phyloP scores from a whole-genome alignment of 2,888 invertebrate genomes.

The Drosophila lacicola region DNA sequence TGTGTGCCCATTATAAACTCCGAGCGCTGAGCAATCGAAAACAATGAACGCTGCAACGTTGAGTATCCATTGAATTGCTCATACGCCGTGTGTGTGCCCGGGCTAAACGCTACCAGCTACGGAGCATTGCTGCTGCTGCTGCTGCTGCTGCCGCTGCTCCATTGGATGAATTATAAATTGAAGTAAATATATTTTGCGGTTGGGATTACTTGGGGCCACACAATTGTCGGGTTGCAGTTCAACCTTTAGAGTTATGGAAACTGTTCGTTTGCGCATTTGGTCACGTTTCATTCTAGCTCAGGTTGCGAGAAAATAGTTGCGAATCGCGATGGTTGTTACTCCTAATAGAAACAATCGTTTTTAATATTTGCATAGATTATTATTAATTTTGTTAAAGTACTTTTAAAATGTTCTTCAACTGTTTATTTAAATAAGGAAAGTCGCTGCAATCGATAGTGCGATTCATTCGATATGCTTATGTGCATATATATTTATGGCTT shows the following conservation, averaged over 20 bases:
- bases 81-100: constrained; percentile 39
- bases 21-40: constrained; percentile 29
- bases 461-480: background rate
- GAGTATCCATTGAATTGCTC: constrained; percentile 41
- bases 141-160: background rate
- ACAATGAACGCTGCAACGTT: constrained; percentile 40
- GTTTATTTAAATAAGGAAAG: background rate
- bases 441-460: background rate
- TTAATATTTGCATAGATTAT: too few relatives aligned
- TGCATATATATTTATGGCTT: background rate
- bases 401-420: too few relatives aligned
- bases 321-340: background rate
- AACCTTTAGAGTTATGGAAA: constrained; percentile 32
- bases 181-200: constrained; percentile 59
- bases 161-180: constrained; percentile 62
- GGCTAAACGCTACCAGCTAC: constrained; percentile 15
- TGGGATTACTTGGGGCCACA: constrained; percentile 40
- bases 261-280: constrained; percentile 46
- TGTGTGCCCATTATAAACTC: constrained; percentile 53
- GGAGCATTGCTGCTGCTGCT: background rate
- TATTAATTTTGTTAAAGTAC: too few relatives aligned
- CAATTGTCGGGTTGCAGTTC: constrained; percentile 18
- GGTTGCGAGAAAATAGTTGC: constrained; percentile 2
- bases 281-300: constrained; percentile 44
- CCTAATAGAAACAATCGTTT: background rate